Base-by-base conservation (phyloP, 1,140 invertebrate genomes). In the Hetaerina americana region DNA sequence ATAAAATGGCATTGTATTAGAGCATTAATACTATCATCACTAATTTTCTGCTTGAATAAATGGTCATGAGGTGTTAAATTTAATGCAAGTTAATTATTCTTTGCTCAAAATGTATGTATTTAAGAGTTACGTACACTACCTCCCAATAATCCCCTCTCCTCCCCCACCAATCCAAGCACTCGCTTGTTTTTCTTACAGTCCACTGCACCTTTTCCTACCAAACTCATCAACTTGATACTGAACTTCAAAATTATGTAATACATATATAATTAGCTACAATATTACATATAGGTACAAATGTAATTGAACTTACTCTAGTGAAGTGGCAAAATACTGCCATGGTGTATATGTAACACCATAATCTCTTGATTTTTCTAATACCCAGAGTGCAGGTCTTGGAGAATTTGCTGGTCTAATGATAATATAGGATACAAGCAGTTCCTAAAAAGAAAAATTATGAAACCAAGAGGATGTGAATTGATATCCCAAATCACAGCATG, bases 361-460 rank as follows among this genome's bases (percentile, higher is more conserved):
- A 83, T 99, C 96, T 0, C 85, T 88, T 0, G 96, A 99, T 79
- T 96, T 92, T 81, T 99, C 97, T 72, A 99, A 81, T 0, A 91
- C 88, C 97, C 97, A 99, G 0, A 98, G 86, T 18, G 93, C 96
- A 0, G 97, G 97, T 71, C 97, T 85, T 0, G 97, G 97, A 0
- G 96, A 97, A 82, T 98, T 99, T 12, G 92, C 97, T 97, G 99
- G 99, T 76, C 90, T 90, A 66, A 99, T 90, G 79, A 93, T 96
- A n/a, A 99, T 89, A 77, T 99, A 99, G 0, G 96, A 97, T 5
- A 99, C 96, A 83, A 99, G 96, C 80, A 99, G 99, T 87, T 98
- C 95, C 96, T 95, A 81, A 72, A 73, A 67, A 77, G 74, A 74
- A 31, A 75, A 26, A 70, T 8, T 8, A 15, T 40, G 15, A 40